Conservation (phyloP, 1,140 invertebrate species). For the Bombus superbus region DNA sequence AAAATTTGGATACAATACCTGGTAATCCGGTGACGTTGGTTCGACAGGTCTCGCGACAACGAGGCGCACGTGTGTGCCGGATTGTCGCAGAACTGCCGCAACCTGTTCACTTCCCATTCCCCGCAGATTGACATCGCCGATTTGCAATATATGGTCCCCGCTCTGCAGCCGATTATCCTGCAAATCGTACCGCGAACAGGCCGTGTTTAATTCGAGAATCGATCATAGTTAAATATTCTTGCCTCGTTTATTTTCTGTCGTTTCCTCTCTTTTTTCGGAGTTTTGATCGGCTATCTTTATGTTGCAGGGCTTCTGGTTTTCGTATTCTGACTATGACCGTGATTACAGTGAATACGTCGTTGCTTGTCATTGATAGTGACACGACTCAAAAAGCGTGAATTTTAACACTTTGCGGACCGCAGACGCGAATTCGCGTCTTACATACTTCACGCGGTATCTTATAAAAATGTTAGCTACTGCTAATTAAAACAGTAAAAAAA, state of each 20-base stretch:
- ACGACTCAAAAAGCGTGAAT: too few species aligned
- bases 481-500: too few species aligned
- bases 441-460: too few species aligned
- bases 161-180: slow-evolving; percentile 95
- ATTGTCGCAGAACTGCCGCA: slow-evolving; percentile 96
- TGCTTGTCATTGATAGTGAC: too few species aligned
- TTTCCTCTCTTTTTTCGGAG: neutral
- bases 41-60: slow-evolving; percentile 95
- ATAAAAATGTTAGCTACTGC: too few species aligned
- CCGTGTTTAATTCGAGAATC: slow-evolving; percentile 46
- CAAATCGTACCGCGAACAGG: slow-evolving; percentile 33
- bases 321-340: too few species aligned
- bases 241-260: neutral
- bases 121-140: slow-evolving; percentile 95
- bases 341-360: too few species aligned
- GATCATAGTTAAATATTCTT: slow-evolving; percentile 1
- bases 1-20: slow-evolving; percentile 66
- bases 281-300: neutral
- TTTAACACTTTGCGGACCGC: too few species aligned
- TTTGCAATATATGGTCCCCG: slow-evolving; percentile 98
- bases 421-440: too few species aligned
- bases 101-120: slow-evolving; percentile 99
- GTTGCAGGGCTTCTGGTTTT: too few species aligned
- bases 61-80: slow-evolving; percentile 95
- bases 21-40: slow-evolving; percentile 87